Evolutionary conservation across 2,888 invertebrate genomes (phyloP), one percentile per base, ranked within the genome.

Genomic region (Lasius fuliginosus): DNA sequence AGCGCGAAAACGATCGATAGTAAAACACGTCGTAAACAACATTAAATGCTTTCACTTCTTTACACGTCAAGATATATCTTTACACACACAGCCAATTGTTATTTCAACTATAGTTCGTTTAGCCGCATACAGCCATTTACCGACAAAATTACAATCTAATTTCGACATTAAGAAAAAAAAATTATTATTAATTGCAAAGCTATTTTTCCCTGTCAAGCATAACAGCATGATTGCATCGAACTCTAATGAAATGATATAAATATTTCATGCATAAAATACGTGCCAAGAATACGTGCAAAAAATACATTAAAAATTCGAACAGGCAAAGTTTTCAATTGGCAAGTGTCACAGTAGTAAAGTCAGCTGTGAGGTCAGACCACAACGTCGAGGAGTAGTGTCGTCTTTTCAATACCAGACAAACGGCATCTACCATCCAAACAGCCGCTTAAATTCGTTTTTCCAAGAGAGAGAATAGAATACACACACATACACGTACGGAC

Each of bases 311-410:
- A 60, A 46, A 81, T 71, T 69, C 15, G 23, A 46, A 71, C 46
- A 18, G 18, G 1, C 18, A 15, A 58, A 79, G 12, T 60, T 69
- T 69, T 68, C 8, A 46, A 23, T 33, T 60, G 83, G 84, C 33
- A 86, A 53, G 85, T 87, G 88, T 88, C 88, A 85, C 88, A 92
- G 92, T 91, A 90, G 92, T 93, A 92, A 92, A 94, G 90, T 89
- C 91, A 91, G 90, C 87, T 90, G 88, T 89, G 89, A 86, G 88
- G 91, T 92, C 92, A 90, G 92, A 89, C 90, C 77, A 49, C 67
- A 87, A 75, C 82, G 75, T 77, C 85, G 82, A 84, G 83, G 85
- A 86, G 87, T 89, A 91, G 88, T 88, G 87, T 91, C 84, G 77
- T 86, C 67, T 64, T 83, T 88, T 84, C 68, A 85, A 86, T 84